phyloP scores from a whole-genome alignment of 2,113 vertebrate genomes.

The Mastomys coucha region DNA sequence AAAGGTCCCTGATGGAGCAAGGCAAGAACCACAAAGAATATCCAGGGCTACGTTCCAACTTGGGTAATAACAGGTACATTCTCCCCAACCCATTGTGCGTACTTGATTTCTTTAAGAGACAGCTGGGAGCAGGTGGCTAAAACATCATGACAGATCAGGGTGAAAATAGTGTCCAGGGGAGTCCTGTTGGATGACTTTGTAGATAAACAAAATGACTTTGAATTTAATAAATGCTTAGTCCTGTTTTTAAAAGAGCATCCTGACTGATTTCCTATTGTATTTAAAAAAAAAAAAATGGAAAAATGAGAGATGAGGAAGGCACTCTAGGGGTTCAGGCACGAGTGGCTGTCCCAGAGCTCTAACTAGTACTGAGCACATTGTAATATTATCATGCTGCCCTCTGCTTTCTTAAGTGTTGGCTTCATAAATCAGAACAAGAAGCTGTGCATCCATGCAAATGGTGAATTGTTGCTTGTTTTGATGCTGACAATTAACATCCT shows the following conservation, averaged over 20 bases:
- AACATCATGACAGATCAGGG: background rate
- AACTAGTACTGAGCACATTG: fast-evolving
- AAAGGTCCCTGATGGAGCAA: background rate
- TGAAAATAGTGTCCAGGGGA: background rate
- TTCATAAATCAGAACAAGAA: slow-evolving; percentile 76
- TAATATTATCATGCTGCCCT: background rate
- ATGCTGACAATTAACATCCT: slow-evolving; percentile 80
- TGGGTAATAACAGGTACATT: background rate
- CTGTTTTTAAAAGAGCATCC: background rate
- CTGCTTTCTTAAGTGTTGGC: slow-evolving; percentile 43
- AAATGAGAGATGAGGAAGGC: background rate
- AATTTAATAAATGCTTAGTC: background rate
- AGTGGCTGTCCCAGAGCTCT: background rate
- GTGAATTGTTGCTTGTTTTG: slow-evolving; percentile 82
- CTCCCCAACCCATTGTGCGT: background rate
- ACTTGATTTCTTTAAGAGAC: background rate
- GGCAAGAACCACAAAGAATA: background rate
- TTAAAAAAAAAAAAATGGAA: background rate
- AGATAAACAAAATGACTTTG: background rate
- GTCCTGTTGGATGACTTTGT: background rate
- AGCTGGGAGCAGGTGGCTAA: background rate
- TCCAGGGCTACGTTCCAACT: background rate
- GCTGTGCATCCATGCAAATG: slow-evolving; percentile 78
- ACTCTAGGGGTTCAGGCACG: background rate
- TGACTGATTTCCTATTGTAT: background rate